phyloP scores from a whole-genome alignment of 2,113 vertebrate species.

The Jacana jacana region DNA sequence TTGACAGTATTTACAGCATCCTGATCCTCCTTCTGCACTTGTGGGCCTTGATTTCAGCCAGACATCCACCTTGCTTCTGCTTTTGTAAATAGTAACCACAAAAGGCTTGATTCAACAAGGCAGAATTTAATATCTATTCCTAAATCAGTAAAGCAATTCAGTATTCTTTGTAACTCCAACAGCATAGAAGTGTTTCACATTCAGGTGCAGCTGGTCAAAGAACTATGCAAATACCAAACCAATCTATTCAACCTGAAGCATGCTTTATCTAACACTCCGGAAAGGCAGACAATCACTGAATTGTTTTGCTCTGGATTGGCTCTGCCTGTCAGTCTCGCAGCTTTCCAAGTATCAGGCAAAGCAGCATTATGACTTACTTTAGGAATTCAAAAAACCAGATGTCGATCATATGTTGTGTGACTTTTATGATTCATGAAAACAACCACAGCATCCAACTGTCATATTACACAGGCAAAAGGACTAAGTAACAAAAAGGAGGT shows the following conservation, averaged over 20 bases:
- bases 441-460: neutral
- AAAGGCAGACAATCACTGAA: neutral
- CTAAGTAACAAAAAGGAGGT: neutral
- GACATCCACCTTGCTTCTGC: neutral
- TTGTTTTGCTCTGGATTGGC: slow-evolving; percentile 22
- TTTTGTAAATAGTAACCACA: fast-evolving
- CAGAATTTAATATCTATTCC: neutral
- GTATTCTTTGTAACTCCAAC: neutral
- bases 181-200: neutral
- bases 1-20: too few relatives aligned
- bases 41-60: neutral
- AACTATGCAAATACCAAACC: neutral
- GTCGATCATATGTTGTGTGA: neutral
- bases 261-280: neutral
- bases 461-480: neutral
- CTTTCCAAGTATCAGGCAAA: slow-evolving; percentile 13
- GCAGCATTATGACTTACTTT: slow-evolving; percentile 26
- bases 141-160: neutral
- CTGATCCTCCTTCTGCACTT: neutral
- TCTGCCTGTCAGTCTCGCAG: neutral
- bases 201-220: neutral
- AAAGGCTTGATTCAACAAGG: neutral
- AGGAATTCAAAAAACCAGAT: slow-evolving; percentile 25
- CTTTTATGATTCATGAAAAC: slow-evolving; percentile 29
- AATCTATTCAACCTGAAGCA: neutral